phyloP scores from a whole-genome alignment of 2,797 vertebrate species.

The Coracias cyanogaster region DNA sequence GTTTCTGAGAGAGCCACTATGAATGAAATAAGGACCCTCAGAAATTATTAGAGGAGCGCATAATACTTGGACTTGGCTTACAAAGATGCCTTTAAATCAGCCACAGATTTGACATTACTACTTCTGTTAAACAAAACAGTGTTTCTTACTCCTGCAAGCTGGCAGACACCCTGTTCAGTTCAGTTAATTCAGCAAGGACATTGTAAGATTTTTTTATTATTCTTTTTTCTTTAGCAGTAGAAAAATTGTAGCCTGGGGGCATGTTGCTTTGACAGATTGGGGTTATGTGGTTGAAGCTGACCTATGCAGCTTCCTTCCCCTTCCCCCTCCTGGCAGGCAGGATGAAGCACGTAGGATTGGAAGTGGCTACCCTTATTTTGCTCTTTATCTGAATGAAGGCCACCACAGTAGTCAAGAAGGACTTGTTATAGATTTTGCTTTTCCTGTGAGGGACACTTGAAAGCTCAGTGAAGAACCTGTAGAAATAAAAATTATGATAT shows the following conservation, averaged over 20 bases:
- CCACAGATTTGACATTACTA: background rate
- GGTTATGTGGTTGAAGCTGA: conserved; percentile 32
- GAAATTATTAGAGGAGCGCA: background rate
- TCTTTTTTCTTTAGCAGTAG: background rate
- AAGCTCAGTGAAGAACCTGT: background rate
- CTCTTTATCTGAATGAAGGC: conserved; percentile 6
- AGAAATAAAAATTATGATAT: background rate
- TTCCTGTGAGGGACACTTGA: background rate
- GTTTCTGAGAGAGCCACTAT: background rate
- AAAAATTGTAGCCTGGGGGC: background rate
- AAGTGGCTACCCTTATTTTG: background rate
- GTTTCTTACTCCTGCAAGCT: background rate
- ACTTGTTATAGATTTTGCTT: background rate
- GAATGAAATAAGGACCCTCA: background rate
- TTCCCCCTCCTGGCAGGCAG: background rate
- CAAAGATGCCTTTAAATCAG: background rate
- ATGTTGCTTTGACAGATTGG: conserved; percentile 49
- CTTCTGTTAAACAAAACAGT: background rate
- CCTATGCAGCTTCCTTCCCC: conserved; percentile 13
- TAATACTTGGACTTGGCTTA: background rate
- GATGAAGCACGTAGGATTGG: background rate
- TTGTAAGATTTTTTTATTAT: background rate
- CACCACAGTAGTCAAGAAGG: background rate
- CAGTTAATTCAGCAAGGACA: background rate
- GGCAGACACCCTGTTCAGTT: background rate